A percentile compares a stretch with the other conserved stretches of the same genome.
Evolutionary conservation across 2,888 invertebrate species (phyloP).

Genomic region (Calephelis perditalis): DNA sequence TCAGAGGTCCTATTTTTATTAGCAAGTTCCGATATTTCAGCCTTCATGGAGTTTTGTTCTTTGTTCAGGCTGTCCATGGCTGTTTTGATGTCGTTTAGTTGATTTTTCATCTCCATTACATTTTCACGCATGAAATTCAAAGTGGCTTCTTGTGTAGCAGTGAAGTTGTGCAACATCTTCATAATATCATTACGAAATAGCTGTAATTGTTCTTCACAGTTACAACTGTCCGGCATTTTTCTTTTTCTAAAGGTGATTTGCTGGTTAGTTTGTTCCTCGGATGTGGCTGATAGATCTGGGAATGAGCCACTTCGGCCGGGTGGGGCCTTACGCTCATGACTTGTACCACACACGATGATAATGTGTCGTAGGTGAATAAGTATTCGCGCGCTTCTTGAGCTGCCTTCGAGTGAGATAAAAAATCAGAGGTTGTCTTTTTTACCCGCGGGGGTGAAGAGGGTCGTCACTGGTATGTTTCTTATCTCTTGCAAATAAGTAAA

Average conservation of each 20-base stretch:
- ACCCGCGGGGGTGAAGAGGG: too few species aligned
- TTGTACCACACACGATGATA: background rate
- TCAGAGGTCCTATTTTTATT: background rate
- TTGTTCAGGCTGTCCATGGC: background rate
- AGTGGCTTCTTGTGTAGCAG: background rate
- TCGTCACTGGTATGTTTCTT: too few species aligned
- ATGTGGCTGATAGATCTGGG: background rate
- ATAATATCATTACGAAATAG: background rate
- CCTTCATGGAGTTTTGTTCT: background rate
- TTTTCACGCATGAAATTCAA: background rate
- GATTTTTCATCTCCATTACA: background rate
- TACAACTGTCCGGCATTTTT: background rate
- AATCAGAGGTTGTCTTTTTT: too few species aligned
- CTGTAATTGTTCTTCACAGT: background rate
- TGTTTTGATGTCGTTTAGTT: background rate
- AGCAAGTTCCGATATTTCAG: background rate
- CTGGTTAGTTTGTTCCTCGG: background rate
- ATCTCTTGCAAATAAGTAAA: too few species aligned
- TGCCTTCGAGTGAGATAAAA: background rate
- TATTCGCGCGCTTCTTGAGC: background rate
- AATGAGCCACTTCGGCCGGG: background rate
- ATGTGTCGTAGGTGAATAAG: background rate
- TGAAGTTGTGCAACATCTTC: background rate
- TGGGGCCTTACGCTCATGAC: background rate
- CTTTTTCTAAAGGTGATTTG: background rate